Conservation (phyloP, 2,113 vertebrate genomes). For the Dicerorhinus sumatrensis region DNA sequence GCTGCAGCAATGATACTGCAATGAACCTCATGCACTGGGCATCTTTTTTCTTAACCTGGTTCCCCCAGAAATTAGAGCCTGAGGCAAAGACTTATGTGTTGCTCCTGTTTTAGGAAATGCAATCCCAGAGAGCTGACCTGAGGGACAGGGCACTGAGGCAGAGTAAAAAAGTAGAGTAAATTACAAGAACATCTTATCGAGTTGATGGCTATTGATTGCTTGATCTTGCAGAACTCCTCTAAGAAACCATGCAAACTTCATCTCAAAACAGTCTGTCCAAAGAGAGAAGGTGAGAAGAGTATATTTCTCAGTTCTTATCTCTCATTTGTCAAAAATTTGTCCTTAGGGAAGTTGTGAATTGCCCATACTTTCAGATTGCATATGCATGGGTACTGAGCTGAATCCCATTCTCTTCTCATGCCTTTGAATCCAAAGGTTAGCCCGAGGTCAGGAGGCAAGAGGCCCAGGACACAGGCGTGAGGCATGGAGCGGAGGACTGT, state of each 20-base stretch:
- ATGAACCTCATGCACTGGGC: background rate
- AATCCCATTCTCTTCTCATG: background rate
- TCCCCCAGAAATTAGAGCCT: background rate
- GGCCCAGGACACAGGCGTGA: background rate
- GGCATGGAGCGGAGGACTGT: no score
- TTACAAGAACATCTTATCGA: background rate
- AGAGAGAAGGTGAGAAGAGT: background rate
- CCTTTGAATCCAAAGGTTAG: background rate
- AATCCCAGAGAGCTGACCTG: background rate
- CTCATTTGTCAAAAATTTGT: background rate
- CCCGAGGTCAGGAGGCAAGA: background rate
- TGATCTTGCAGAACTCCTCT: background rate
- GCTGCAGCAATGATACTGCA: background rate
- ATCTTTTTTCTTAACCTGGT: background rate
- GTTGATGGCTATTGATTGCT: background rate
- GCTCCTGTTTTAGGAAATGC: background rate
- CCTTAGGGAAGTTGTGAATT: background rate
- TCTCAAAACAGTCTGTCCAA: background rate
- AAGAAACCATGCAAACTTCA: background rate
- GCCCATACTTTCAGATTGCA: background rate
- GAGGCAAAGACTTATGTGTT: background rate
- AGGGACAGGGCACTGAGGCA: background rate
- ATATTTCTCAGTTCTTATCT: background rate
- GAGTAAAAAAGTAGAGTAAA: background rate
- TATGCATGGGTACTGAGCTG: background rate